Evolutionary conservation across 2,888 invertebrate species (phyloP).

Genomic region (Protodeltote pygarga): DNA sequence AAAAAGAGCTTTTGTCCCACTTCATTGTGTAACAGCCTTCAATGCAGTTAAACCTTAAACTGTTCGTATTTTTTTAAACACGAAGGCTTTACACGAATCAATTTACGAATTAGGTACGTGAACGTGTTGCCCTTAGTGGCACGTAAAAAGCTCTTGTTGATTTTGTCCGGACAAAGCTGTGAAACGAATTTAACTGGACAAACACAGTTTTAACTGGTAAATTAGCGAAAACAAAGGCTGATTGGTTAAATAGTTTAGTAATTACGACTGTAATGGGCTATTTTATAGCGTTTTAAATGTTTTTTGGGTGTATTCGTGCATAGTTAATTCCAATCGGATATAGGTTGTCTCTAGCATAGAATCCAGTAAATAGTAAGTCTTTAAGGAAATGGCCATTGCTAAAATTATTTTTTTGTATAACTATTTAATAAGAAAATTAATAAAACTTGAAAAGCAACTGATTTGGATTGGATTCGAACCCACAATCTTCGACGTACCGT

Average conservation of each 20-base stretch:
- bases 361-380: too few species aligned
- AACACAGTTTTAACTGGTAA: conserved; percentile 44
- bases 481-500: too few species aligned
- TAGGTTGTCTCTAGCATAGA: too few species aligned
- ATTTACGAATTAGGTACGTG: too few species aligned
- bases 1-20: too few species aligned
- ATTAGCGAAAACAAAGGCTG: conserved; percentile 42
- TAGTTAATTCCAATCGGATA: not conserved
- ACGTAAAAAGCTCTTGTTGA: conserved; percentile 45
- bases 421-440: too few species aligned
- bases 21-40: not conserved
- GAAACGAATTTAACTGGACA: conserved; percentile 36
- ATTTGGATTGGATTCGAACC: too few species aligned
- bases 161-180: conserved; percentile 41
- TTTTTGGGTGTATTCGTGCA: not conserved
- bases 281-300: conserved; percentile 3
- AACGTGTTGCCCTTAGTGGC: conserved; percentile 35
- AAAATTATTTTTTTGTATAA: too few species aligned
- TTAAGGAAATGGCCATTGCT: too few species aligned
- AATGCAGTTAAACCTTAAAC: not conserved
- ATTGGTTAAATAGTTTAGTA: conserved; percentile 38
- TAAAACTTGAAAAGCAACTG: too few species aligned
- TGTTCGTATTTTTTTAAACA: conserved; percentile 3
- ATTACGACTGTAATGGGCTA: conserved; percentile 12
- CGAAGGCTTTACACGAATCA: conserved; percentile 7